Base-by-base conservation (phyloP, 2,888 invertebrate species). In the Eupithecia centaureata region DNA sequence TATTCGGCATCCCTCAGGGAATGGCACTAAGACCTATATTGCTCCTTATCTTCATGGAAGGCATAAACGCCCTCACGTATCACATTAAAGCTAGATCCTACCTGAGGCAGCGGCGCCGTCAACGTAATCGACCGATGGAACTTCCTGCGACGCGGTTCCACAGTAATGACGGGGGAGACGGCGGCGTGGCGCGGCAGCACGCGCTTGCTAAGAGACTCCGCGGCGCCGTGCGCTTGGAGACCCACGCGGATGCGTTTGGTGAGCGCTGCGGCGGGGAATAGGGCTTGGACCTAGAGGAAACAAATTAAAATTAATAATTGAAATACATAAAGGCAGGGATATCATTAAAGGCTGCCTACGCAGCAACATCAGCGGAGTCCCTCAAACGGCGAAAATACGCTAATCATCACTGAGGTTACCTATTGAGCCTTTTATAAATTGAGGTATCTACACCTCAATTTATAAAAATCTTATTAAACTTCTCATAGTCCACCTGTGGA, bases 181-280 rank as follows among this genome's bases (percentile, higher is more conserved):
- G 98, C 98, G 33, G 98, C 99, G 75, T 98, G 97, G 83, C 99
- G 98, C 70, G 99, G 99, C 76, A 99, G 95, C 74, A 98, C 92
- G 84, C 98, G 97, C 97, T n/a, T 96, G 93, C 95, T 75, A 97
- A 93, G 85, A 98, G 96, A 97, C 7, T 96, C 94, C 61, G 97
- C 95, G 72, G 99, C 97, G 67, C 98, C 98, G 93, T 99, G 99
- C 57, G 99, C 99, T 95, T 99, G 99, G 72, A 99, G 95, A 73
- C 99, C 99, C 79, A 99, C 99, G 93, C 98, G 97, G 92, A 99
- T 99, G 89, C 98, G 98, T 94, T 99, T 99, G n/a, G 99, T 99
- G 59, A 99, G 95, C 52, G 99, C 99, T 77, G 97, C 97, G 51
- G 98, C 96, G 25, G 99, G 99, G 95, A 99, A 99, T 76, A 95